Conservation (phyloP, 2,113 vertebrate genomes). For the Gavialis gangeticus region DNA sequence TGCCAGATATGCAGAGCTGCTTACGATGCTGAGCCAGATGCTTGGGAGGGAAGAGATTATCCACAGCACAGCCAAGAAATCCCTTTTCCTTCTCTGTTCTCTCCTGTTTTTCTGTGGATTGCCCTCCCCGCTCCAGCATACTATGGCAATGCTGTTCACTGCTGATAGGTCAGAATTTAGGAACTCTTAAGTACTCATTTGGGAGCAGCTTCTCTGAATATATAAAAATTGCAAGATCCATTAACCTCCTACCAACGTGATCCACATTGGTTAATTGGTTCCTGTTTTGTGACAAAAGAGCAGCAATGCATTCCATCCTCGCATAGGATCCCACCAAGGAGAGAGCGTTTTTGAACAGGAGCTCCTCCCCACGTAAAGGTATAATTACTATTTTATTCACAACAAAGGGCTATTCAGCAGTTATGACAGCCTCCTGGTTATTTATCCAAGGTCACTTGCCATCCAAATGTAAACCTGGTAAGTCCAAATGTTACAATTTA, state of each 20-base stretch:
- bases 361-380: not conserved
- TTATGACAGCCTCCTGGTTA: not conserved
- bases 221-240: not conserved
- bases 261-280: not conserved
- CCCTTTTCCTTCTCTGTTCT: accelerated
- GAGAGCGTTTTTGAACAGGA: not conserved
- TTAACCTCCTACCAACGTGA: not conserved
- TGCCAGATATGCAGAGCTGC: constrained; percentile 37
- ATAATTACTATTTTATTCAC: constrained; percentile 22
- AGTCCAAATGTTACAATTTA: accelerated
- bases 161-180: not conserved
- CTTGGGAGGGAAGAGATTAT: not conserved
- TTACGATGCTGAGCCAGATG: constrained; percentile 4
- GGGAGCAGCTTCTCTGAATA: not conserved
- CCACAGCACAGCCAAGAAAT: not conserved
- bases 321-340: not conserved
- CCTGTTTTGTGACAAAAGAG: not conserved
- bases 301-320: not conserved
- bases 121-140: not conserved
- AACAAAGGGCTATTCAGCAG: not conserved
- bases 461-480: not conserved
- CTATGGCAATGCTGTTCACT: not conserved
- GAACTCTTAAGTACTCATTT: not conserved
- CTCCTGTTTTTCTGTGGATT: not conserved
- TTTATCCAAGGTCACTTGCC: not conserved